Conservation (phyloP, 2,797 vertebrate species). For the Sardinella longiceps region DNA sequence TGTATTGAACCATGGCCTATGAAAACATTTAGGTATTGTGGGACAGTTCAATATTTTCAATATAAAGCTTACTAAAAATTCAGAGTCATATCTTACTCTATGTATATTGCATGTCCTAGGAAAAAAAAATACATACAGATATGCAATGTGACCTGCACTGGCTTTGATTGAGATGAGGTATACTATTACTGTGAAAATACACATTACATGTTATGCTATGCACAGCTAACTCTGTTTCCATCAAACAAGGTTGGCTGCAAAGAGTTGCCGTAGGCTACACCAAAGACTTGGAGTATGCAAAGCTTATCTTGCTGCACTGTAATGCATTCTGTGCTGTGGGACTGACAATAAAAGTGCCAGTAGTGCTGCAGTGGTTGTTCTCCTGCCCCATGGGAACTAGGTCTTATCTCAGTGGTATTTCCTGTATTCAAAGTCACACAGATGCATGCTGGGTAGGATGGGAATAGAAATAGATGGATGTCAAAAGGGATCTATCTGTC, state of each 20-base stretch:
- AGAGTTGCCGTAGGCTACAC: background rate
- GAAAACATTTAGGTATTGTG: background rate
- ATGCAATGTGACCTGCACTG: background rate
- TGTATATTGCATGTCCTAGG: conserved; percentile 6
- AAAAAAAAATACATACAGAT: background rate
- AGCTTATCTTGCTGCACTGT: background rate
- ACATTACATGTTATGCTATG: background rate
- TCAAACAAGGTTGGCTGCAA: background rate
- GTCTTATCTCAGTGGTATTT: background rate
- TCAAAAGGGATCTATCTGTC: background rate
- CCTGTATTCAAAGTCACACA: background rate
- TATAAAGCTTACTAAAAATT: background rate
- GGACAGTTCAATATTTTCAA: background rate
- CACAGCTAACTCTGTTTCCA: background rate
- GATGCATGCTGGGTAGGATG: background rate
- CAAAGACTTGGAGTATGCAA: background rate
- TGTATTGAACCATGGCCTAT: background rate
- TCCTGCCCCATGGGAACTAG: background rate
- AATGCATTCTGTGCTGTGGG: background rate
- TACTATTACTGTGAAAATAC: background rate
- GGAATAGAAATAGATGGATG: background rate
- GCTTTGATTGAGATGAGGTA: background rate
- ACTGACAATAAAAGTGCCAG: background rate
- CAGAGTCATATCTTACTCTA: background rate
- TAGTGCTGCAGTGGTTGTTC: background rate